phyloP scores from a whole-genome alignment of 2,888 invertebrate species.

The Macrophya annulata region DNA sequence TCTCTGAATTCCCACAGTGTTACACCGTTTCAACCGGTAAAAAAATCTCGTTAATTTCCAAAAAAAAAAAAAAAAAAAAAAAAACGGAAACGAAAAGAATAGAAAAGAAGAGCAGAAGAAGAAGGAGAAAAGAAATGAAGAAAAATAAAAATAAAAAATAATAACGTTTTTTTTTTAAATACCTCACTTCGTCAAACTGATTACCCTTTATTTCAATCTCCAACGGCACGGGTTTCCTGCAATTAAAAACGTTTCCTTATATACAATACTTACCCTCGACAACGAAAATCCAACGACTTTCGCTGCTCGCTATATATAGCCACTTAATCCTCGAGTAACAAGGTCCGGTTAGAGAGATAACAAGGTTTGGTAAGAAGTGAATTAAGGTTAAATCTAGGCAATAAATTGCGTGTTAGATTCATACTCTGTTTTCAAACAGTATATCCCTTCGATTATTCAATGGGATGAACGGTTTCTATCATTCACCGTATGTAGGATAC shows the following conservation, averaged over 20 bases:
- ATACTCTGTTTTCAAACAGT: not conserved
- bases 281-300: constrained; percentile 2
- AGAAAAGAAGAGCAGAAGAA: not conserved
- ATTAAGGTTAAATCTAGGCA: constrained; percentile 9
- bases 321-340: constrained; percentile 38
- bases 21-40: constrained; percentile 27
- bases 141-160: not conserved
- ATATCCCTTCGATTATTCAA: constrained; percentile 7
- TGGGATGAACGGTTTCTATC: not conserved
- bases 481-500: not conserved
- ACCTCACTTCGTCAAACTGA: constrained; percentile 36
- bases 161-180: constrained; percentile 8
- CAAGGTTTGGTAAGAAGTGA: constrained; percentile 23
- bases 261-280: not conserved
- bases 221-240: constrained; percentile 19
- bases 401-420: constrained; percentile 30
- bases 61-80: not conserved
- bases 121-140: not conserved
- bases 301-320: not conserved
- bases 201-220: constrained; percentile 43
- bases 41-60: constrained; percentile 43
- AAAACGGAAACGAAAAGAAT: not conserved
- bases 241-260: constrained; percentile 20
- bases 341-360: constrained; percentile 38
- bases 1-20: constrained; percentile 47